Evolutionary conservation across 2,888 invertebrate genomes (phyloP).

Genomic region (Folsomia manolachei): DNA sequence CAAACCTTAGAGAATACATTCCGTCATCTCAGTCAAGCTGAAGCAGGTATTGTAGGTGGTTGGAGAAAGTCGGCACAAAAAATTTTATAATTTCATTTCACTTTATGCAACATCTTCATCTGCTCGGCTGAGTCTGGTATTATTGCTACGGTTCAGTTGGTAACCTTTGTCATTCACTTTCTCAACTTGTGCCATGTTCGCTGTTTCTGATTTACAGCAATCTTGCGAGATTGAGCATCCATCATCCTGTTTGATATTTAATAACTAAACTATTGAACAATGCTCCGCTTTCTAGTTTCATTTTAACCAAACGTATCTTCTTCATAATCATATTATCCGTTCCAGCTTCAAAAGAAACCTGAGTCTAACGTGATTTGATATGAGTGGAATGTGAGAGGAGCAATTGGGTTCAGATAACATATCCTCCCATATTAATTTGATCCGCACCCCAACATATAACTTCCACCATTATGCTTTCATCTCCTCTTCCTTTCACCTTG

Average conservation of each 20-base stretch:
- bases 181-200: too few relatives aligned
- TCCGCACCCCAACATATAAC: too few relatives aligned
- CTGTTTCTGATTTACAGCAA: neutral
- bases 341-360: too few relatives aligned
- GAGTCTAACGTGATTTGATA: too few relatives aligned
- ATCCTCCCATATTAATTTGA: too few relatives aligned
- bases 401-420: too few relatives aligned
- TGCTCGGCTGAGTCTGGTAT: neutral
- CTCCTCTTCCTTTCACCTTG: too few relatives aligned
- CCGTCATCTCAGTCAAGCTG: neutral
- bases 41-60: neutral
- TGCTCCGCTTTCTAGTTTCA: neutral
- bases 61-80: neutral
- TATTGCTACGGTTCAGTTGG: too few relatives aligned
- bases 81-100: slow-evolving; percentile 5
- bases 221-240: neutral
- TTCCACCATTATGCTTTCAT: too few relatives aligned
- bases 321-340: too few relatives aligned
- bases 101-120: neutral
- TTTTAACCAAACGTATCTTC: too few relatives aligned
- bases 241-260: neutral
- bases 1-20: neutral
- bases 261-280: neutral
- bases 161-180: neutral
- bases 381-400: too few relatives aligned